Conservation (phyloP, 2,888 invertebrate species). For the Tetragnatha montana region DNA sequence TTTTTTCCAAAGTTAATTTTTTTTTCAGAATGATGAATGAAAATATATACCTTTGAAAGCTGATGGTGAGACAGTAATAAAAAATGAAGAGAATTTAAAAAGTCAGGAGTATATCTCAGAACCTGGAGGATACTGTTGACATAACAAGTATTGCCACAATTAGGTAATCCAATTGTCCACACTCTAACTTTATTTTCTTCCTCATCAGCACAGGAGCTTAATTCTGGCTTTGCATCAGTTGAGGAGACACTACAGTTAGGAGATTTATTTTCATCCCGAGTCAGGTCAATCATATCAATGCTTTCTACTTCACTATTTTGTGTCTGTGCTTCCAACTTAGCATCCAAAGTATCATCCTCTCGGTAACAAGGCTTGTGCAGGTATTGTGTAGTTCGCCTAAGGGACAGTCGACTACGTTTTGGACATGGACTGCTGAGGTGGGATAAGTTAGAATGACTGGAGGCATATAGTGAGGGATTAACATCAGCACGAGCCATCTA, state of each 20-base stretch:
- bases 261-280: slow-evolving; percentile 46
- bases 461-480: slow-evolving; percentile 25
- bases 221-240: not conserved
- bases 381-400: slow-evolving; percentile 20
- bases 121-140: slow-evolving; percentile 57
- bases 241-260: slow-evolving; percentile 32
- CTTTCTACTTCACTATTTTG: not conserved
- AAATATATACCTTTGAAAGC: slow-evolving; percentile 28
- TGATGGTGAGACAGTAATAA: slow-evolving; percentile 40
- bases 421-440: slow-evolving; percentile 33
- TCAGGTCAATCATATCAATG: slow-evolving; percentile 55
- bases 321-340: not conserved
- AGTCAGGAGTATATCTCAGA: slow-evolving; percentile 52
- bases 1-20: too few relatives aligned
- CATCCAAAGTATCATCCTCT: slow-evolving; percentile 28
- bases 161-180: slow-evolving; percentile 49
- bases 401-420: slow-evolving; percentile 49
- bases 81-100: slow-evolving; percentile 52
- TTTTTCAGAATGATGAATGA: not conserved
- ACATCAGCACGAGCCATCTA: slow-evolving; percentile 50
- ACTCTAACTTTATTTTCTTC: slow-evolving; percentile 35
- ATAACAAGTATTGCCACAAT: slow-evolving; percentile 61
- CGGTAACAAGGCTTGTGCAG: slow-evolving; percentile 19
- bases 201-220: not conserved
- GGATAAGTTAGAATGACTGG: slow-evolving; percentile 9